Percentiles rank a stretch among this genome's conserved stretches.
Evolutionary conservation across 1,140 invertebrate genomes (phyloP).

Genomic region (Teleogryllus occipitalis): DNA sequence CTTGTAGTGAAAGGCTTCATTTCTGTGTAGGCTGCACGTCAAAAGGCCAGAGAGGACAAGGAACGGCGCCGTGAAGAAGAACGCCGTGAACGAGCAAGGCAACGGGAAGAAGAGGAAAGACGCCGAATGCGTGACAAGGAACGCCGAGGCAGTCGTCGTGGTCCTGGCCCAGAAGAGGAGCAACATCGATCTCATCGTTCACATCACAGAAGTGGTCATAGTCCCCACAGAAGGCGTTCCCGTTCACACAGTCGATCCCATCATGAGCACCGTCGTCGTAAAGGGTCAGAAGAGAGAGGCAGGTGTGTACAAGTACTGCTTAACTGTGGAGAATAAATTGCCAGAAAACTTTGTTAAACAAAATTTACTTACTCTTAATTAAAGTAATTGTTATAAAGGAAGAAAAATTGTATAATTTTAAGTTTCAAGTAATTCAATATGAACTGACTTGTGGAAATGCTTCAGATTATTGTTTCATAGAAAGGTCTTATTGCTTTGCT

Average conservation of each 20-base stretch:
- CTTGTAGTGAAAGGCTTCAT: neutral
- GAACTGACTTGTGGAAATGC: too few relatives aligned
- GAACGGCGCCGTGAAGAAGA: constrained; percentile 20
- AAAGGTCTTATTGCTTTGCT: too few relatives aligned
- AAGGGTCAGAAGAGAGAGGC: neutral
- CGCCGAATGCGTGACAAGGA: constrained; percentile 15
- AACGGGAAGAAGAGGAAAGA: constrained; percentile 19
- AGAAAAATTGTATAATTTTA: neutral
- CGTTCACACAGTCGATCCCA: neutral
- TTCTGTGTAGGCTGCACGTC: constrained; percentile 14
- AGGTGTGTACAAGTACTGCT: neutral
- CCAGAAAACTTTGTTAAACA: too few relatives aligned
- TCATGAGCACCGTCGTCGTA: neutral
- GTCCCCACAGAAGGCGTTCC: neutral
- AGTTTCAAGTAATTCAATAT: too few relatives aligned
- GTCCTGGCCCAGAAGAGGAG: constrained; percentile 12
- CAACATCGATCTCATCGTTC: neutral
- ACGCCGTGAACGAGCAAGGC: constrained; percentile 15
- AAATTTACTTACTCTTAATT: neutral
- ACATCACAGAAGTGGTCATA: neutral
- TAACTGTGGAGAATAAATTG: too few relatives aligned
- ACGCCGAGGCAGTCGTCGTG: constrained; percentile 2
- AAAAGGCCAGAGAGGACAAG: constrained; percentile 21
- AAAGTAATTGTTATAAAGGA: neutral
- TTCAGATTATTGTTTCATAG: too few relatives aligned